Percentiles rank a stretch among this genome's conserved stretches.
Conservation (phyloP, 2,888 invertebrate species). For the Mythimna lalbum region DNA sequence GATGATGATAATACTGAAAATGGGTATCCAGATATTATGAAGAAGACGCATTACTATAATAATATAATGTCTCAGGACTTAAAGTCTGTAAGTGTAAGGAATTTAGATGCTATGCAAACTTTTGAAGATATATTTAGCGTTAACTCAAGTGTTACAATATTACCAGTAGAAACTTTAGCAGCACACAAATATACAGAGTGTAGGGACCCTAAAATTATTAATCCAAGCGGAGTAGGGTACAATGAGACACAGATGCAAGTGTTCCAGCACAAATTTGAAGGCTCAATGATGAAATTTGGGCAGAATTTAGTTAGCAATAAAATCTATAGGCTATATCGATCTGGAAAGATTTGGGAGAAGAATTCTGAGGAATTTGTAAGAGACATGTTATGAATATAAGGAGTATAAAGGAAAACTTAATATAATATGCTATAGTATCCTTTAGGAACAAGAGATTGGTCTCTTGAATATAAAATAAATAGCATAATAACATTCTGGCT, state of each 20-base stretch:
- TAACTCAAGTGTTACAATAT: constrained; percentile 71
- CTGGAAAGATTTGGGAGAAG: constrained; percentile 88
- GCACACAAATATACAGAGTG: constrained; percentile 88
- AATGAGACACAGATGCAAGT: constrained; percentile 87
- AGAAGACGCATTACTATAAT: constrained; percentile 84
- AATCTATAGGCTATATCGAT: constrained; percentile 85
- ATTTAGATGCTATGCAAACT: constrained; percentile 84
- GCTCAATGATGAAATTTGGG: constrained; percentile 88
- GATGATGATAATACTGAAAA: constrained; percentile 85
- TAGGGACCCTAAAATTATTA: constrained; percentile 81
- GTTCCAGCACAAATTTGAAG: constrained; percentile 88
- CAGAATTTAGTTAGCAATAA: constrained; percentile 86
- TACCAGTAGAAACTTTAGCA: constrained; percentile 81
- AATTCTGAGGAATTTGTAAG: constrained; percentile 79
- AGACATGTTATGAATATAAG: constrained; percentile 69
- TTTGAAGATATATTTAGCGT: constrained; percentile 85
- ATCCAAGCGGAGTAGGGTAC: constrained; percentile 78
- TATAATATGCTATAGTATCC: constrained; percentile 17
- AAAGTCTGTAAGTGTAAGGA: constrained; percentile 79
- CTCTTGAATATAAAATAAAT: neutral
- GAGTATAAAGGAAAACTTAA: constrained; percentile 15
- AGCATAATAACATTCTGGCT: no score
- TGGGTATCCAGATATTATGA: constrained; percentile 85
- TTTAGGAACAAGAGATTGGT: neutral
- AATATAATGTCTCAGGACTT: constrained; percentile 74